Evolutionary conservation across 2,113 vertebrate genomes (phyloP).

Genomic region (Anguilla japonica): DNA sequence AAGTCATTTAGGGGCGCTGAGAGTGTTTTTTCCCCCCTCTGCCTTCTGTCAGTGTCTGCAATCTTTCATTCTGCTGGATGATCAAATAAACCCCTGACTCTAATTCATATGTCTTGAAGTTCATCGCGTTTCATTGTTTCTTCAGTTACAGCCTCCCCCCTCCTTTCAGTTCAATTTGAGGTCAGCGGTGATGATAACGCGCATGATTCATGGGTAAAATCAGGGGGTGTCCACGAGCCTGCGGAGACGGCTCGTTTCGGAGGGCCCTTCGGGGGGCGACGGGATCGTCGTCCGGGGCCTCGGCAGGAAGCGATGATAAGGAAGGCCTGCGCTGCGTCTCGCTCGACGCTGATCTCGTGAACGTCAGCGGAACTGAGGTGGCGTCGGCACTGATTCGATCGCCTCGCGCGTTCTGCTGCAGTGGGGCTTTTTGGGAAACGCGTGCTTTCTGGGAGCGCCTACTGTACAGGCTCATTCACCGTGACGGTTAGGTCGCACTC

Average conservation of each 20-base stretch:
- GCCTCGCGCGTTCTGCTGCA: neutral
- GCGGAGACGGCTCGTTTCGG: neutral
- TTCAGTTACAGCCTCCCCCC: slow-evolving; percentile 25
- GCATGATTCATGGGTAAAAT: neutral
- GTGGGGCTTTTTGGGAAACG: neutral
- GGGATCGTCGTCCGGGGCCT: neutral
- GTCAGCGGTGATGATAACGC: slow-evolving; percentile 7
- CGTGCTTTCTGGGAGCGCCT: neutral
- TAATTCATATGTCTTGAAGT: slow-evolving; percentile 33
- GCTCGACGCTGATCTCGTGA: neutral
- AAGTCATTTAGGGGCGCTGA: slow-evolving; percentile 34
- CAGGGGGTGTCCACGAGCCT: neutral
- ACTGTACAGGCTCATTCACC: neutral
- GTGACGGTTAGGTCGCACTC: slow-evolving; percentile 4
- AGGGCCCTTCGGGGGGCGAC: neutral
- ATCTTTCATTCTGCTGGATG: slow-evolving; percentile 39
- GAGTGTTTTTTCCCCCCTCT: slow-evolving; percentile 11
- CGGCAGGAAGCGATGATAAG: slow-evolving; percentile 5
- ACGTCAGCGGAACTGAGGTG: neutral
- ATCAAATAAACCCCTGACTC: slow-evolving; percentile 41
- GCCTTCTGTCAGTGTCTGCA: slow-evolving; percentile 30
- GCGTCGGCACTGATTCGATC: neutral
- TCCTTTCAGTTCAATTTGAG: neutral
- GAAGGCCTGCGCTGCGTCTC: neutral
- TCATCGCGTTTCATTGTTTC: slow-evolving; percentile 18